A percentile compares a stretch with the other conserved stretches of the same genome.
phyloP scores from a whole-genome alignment of 2,888 invertebrate species.

The Melanargia galathea region DNA sequence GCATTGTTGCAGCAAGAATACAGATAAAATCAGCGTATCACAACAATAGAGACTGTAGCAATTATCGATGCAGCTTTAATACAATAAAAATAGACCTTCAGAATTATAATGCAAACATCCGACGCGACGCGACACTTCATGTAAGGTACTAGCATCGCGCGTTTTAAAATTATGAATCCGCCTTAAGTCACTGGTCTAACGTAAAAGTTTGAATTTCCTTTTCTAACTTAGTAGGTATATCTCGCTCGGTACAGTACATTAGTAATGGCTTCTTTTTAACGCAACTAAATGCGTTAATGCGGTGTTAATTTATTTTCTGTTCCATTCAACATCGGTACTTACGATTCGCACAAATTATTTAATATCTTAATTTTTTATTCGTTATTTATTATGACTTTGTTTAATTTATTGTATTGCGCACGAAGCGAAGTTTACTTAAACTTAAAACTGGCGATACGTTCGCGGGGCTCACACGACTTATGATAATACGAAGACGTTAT shows the following conservation, averaged over 20 bases:
- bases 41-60: no score
- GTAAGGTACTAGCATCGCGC: neutral
- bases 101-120: neutral
- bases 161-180: neutral
- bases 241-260: neutral
- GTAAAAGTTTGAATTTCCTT: neutral
- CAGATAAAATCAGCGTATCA: no score
- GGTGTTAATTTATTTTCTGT: slow-evolving; percentile 37
- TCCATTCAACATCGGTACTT: slow-evolving; percentile 65
- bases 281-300: slow-evolving; percentile 14
- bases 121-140: neutral
- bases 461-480: slow-evolving; percentile 39
- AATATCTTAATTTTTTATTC: slow-evolving; percentile 42
- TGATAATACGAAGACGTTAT: slow-evolving; percentile 34
- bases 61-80: no score
- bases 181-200: neutral
- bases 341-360: slow-evolving; percentile 70
- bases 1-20: no score
- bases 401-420: slow-evolving; percentile 59
- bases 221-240: neutral
- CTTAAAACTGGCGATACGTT: slow-evolving; percentile 42
- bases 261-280: slow-evolving; percentile 9
- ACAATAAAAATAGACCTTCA: no score
- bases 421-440: slow-evolving; percentile 75
- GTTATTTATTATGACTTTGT: slow-evolving; percentile 68